These are phyloP conservation scores for Rhagologus leucostigma DNA, from an alignment of 2,113 vertebrate species.

Conservation along the genomic window DNA sequence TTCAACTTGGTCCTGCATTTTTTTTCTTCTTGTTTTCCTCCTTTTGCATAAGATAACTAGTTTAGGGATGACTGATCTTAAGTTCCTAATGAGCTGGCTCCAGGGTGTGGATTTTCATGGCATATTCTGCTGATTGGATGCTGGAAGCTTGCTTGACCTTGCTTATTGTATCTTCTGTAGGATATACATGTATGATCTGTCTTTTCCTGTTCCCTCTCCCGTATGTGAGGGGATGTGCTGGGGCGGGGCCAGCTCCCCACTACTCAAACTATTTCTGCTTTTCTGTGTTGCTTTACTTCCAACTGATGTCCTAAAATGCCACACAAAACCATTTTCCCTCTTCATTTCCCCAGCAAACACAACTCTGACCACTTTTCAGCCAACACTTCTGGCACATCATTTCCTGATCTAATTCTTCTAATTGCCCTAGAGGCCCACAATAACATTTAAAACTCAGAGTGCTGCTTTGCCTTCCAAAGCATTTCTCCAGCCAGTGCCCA, in stretches of 20 bases:
- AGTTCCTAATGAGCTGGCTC: neutral
- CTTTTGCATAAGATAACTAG: neutral
- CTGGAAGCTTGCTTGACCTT: neutral
- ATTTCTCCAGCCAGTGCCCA: neutral
- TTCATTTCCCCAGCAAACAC: neutral
- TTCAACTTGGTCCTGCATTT: neutral
- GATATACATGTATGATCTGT: neutral
- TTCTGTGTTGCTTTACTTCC: neutral
- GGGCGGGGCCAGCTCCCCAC: neutral
- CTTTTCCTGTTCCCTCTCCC: neutral
- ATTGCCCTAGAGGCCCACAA: conserved; percentile 6
- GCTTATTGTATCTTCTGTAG: neutral
- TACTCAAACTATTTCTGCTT: neutral
- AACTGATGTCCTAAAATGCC: neutral
- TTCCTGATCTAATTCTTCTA: conserved; percentile 43
- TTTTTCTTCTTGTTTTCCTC: neutral
- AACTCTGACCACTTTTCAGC: neutral
- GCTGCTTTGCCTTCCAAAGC: neutral
- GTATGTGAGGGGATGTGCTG: neutral
- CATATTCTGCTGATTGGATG: neutral
- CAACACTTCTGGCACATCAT: neutral
- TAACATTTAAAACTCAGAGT: neutral
- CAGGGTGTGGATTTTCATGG: neutral
- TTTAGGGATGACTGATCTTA: neutral
- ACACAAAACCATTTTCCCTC: neutral